phyloP scores from a whole-genome alignment of 2,797 vertebrate genomes.

The Chromis chromis region DNA sequence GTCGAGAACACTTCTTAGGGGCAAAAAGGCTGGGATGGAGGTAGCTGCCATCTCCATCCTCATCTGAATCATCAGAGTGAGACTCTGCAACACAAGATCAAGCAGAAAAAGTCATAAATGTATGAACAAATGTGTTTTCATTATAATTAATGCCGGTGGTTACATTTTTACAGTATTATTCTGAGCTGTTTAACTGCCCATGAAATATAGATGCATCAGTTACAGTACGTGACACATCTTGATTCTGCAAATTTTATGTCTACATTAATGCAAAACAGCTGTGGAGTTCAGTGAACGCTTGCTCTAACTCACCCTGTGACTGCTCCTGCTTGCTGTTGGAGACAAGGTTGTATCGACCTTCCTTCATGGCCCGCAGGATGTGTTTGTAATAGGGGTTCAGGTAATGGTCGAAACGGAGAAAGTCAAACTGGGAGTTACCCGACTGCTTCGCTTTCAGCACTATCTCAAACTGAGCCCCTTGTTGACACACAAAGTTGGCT shows the following conservation, averaged over 20 bases:
- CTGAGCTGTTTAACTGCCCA: neutral
- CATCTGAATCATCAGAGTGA: conserved; percentile 86
- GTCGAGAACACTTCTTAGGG: conserved; percentile 90
- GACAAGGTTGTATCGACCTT: conserved; percentile 89
- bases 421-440: conserved; percentile 97
- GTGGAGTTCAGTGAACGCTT: neutral
- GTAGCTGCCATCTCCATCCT: conserved; percentile 91
- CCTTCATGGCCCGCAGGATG: conserved; percentile 96
- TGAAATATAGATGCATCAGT: conserved; percentile 13
- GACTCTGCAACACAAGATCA: conserved; percentile 66
- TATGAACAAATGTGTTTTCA: neutral
- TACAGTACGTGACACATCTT: neutral
- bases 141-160: neutral
- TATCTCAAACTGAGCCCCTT: conserved; percentile 98
- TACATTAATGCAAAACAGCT: neutral
- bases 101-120: neutral
- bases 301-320: conserved; percentile 83
- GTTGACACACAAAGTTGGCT: conserved; percentile 95
- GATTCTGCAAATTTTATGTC: conserved; percentile 1
- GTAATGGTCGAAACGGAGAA: conserved; percentile 98
- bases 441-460: conserved; percentile 98
- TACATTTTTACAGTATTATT: neutral
- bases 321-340: conserved; percentile 83
- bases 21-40: conserved; percentile 98
- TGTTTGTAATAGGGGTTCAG: conserved; percentile 99